These are phyloP conservation scores for Diplodus sargus DNA, from an alignment of 2,797 vertebrate species.

Conservation along the genomic window DNA sequence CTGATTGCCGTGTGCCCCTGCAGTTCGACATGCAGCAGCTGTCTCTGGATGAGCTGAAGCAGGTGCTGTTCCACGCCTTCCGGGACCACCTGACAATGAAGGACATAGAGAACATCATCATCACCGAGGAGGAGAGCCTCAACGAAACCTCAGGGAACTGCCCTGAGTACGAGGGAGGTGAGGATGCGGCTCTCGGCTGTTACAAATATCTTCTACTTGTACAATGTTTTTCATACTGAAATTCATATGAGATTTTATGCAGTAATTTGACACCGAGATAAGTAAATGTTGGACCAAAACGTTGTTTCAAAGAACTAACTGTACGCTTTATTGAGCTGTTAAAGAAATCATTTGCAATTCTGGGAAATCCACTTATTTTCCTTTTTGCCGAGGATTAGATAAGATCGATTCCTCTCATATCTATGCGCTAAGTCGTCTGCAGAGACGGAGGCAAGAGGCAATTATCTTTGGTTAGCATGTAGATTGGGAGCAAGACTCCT, in stretches of 20 bases:
- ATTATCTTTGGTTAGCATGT: background rate
- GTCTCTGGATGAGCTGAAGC: conserved; percentile 98
- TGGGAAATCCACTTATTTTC: background rate
- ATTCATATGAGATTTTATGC: background rate
- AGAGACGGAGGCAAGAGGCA: background rate
- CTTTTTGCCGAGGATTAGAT: background rate
- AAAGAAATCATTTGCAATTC: background rate
- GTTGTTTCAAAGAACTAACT: background rate
- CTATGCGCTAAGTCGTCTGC: background rate
- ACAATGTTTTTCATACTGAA: background rate
- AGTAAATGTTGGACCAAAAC: background rate
- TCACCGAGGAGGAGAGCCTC: conserved; percentile 98
- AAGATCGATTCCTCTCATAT: conserved; percentile 1
- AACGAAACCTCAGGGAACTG: conserved; percentile 97
- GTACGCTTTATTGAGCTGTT: background rate
- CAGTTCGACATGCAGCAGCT: conserved; percentile 99
- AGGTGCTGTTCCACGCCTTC: conserved; percentile 98
- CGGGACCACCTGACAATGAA: conserved; percentile 99
- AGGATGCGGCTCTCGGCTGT: conserved; percentile 49
- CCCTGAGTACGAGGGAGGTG: conserved; percentile 97
- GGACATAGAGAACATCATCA: conserved; percentile 99
- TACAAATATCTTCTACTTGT: conserved; percentile 7
- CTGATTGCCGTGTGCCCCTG: conserved; percentile 67
- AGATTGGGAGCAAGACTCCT: background rate
- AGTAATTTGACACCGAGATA: background rate